Evolutionary conservation across 2,888 invertebrate species (phyloP).

Genomic region (Oscheius sp.): DNA sequence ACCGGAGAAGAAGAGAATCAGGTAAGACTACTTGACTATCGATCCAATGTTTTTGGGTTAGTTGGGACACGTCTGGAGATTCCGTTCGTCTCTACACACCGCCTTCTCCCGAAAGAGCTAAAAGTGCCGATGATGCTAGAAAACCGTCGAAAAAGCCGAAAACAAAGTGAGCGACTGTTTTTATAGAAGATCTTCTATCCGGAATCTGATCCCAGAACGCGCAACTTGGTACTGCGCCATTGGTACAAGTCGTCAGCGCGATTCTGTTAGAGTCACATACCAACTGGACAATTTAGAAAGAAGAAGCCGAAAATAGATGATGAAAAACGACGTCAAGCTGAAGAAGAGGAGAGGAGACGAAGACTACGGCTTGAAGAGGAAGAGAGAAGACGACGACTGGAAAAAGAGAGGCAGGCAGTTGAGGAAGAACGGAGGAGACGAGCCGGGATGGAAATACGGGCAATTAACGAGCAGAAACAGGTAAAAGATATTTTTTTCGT

Average conservation of each 20-base stretch:
- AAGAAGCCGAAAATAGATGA: background rate
- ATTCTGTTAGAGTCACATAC: too few species aligned
- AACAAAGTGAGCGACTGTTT: slow-evolving; percentile 7
- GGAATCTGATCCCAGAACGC: too few species aligned
- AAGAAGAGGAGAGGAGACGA: slow-evolving; percentile 10
- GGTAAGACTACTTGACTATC: background rate
- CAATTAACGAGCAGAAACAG: slow-evolving; percentile 16
- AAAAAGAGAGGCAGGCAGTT: slow-evolving; percentile 19
- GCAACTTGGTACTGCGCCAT: too few species aligned
- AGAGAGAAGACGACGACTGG: slow-evolving; percentile 9
- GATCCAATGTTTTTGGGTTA: background rate
- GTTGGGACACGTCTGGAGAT: slow-evolving; percentile 26
- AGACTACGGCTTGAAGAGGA: slow-evolving; percentile 13
- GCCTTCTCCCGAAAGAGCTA: slow-evolving; percentile 17
- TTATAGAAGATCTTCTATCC: background rate
- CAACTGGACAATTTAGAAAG: background rate
- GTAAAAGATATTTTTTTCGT: background rate
- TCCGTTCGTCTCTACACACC: slow-evolving; percentile 14
- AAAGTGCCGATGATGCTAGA: slow-evolving; percentile 16
- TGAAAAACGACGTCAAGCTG: background rate
- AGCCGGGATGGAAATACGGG: slow-evolving; percentile 20
- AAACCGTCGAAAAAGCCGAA: background rate
- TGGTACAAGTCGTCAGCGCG: too few species aligned
- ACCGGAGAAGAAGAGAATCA: slow-evolving; percentile 14
- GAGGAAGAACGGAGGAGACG: slow-evolving; percentile 18